Base-by-base conservation (phyloP, 1,140 invertebrate genomes). In the Drosophila arawakana region DNA sequence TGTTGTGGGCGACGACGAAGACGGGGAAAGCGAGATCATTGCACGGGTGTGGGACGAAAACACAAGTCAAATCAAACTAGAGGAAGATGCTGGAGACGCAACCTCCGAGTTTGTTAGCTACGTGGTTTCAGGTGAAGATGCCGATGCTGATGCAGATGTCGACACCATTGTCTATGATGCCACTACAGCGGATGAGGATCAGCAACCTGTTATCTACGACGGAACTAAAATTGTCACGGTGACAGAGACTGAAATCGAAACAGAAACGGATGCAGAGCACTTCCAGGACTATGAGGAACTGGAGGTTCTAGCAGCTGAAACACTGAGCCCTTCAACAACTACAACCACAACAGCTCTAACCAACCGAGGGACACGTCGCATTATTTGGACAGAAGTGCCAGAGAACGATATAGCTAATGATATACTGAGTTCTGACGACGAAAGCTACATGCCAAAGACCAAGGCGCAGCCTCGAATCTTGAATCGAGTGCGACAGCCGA, bases 221-320 rank as follows among this genome's bases (percentile, higher is more conserved):
- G 61, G 54, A 21, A 50, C 58, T 11, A 55, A 54, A 2, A 35
- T 52, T n/a, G 80, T 83, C 1, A 47, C 62, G n/a, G 61, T 50
- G 4, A 44, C 69, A 7, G 81, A 81, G 8, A 41, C 59, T 6
- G 72, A 70, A 9, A 10, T 70, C 0, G 66, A 69, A 25, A 43
- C 58, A n/a, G 72, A 69, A 57, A 62, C 72, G 15, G 80, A 83
- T 3, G 13, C 66, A 1, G 81, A 85, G 35, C 46, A 65, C 8
- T 86, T 76, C 43, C 50, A 80, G 0, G 83, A 75, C 11, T 86
- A 89, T 44, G 83, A 86, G 41, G 84, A 86, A 44, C 49, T 80
- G 0, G 81, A 86, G n/a, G 15, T 89, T 1, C 25, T 80, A n/a
- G 37, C 67, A 6, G 41, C 63, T n/a, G 59, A 50, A 43, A 63